Evolutionary conservation across 2,888 invertebrate species (phyloP).

Genomic region (Aleiodes alternator): DNA sequence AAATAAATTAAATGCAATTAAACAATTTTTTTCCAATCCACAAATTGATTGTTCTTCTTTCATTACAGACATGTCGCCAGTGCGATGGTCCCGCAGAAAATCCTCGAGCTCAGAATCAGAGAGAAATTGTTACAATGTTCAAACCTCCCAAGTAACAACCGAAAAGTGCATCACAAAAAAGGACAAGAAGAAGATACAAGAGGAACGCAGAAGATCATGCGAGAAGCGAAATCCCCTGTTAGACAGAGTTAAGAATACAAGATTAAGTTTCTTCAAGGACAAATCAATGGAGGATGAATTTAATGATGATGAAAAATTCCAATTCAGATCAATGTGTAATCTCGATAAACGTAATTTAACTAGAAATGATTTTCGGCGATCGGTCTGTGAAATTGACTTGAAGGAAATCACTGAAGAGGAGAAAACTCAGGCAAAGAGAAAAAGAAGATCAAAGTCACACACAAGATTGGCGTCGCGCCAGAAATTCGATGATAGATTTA

Average conservation of each 20-base stretch:
- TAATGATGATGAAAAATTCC: constrained; percentile 59
- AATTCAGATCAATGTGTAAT: constrained; percentile 68
- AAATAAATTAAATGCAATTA: background rate
- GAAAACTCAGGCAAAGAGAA: constrained; percentile 63
- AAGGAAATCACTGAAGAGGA: constrained; percentile 66
- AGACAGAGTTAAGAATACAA: constrained; percentile 84
- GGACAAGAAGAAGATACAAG: constrained; percentile 77
- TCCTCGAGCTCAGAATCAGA: constrained; percentile 81
- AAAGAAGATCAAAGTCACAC: constrained; percentile 70
- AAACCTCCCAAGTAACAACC: constrained; percentile 75
- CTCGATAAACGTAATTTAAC: constrained; percentile 58
- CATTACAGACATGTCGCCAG: constrained; percentile 81
- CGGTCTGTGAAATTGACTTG: constrained; percentile 68
- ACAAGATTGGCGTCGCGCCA: constrained; percentile 61
- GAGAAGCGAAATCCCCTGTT: constrained; percentile 84
- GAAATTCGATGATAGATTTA: constrained; percentile 61
- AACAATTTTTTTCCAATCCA: background rate
- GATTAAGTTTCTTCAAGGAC: constrained; percentile 81
- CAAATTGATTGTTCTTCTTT: constrained; percentile 36
- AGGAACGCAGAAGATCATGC: constrained; percentile 73
- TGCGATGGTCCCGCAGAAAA: constrained; percentile 80
- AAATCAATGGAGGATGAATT: constrained; percentile 57
- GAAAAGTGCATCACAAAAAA: constrained; percentile 78
- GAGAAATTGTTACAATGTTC: constrained; percentile 82
- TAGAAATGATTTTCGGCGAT: constrained; percentile 66